phyloP scores from a whole-genome alignment of 2,797 vertebrate genomes.

The Cichlasoma orientale region DNA sequence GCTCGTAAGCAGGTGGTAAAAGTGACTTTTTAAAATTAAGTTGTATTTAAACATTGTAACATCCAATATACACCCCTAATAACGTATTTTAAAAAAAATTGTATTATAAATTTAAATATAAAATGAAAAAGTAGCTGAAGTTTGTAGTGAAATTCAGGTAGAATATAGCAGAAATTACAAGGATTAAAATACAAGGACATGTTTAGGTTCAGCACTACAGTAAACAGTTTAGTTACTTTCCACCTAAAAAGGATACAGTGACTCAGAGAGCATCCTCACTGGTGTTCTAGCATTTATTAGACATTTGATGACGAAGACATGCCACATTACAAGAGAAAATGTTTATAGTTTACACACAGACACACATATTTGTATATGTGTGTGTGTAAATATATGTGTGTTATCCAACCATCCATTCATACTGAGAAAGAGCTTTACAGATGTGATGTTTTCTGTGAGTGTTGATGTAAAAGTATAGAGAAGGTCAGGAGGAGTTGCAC shows the following conservation, averaged over 20 bases:
- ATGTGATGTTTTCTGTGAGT: too few species aligned
- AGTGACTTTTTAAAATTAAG: neutral
- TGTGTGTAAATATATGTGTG: too few species aligned
- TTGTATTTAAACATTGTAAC: neutral
- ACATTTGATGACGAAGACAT: too few species aligned
- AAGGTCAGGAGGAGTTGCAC: too few species aligned
- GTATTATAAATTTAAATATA: neutral
- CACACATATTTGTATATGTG: too few species aligned
- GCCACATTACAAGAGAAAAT: too few species aligned
- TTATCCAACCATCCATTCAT: too few species aligned
- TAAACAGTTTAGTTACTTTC: neutral
- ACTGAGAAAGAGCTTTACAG: too few species aligned
- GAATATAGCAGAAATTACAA: neutral
- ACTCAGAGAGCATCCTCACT: neutral
- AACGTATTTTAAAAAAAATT: neutral
- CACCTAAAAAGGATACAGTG: too few species aligned
- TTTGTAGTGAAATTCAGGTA: neutral
- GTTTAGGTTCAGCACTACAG: neutral
- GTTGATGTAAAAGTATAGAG: too few species aligned
- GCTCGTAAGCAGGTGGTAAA: neutral
- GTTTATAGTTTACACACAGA: too few species aligned
- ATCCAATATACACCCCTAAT: neutral
- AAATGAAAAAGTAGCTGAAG: neutral
- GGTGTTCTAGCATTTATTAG: too few species aligned
- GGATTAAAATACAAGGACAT: neutral